Evolutionary conservation across 2,797 vertebrate species (phyloP).

Genomic region (Alosa sapidissima): DNA sequence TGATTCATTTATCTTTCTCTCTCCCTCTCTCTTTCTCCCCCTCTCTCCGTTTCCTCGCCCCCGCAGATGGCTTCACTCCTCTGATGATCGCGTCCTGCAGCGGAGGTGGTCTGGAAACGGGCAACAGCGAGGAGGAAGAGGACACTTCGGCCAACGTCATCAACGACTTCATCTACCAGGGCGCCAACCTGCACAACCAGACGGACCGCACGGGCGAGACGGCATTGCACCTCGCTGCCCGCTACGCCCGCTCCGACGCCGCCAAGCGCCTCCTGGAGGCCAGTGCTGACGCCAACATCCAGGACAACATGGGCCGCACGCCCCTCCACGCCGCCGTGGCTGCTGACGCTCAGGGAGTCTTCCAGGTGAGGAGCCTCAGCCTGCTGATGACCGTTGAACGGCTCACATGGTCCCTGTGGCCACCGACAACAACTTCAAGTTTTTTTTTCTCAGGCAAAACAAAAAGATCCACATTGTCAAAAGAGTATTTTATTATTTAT

Average conservation of each 20-base stretch:
- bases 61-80: conserved; percentile 91
- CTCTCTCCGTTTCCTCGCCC: neutral
- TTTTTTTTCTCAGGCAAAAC: neutral
- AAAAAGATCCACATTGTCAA: neutral
- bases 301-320: conserved; percentile 96
- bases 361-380: conserved; percentile 79
- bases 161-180: conserved; percentile 97
- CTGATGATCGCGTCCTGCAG: conserved; percentile 99
- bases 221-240: conserved; percentile 89
- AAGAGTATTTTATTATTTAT: neutral
- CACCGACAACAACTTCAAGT: neutral
- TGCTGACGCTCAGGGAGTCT: conserved; percentile 92
- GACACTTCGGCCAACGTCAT: conserved; percentile 90
- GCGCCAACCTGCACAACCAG: conserved; percentile 93
- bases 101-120: conserved; percentile 92
- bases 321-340: conserved; percentile 92
- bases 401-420: neutral
- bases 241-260: conserved; percentile 92
- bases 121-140: conserved; percentile 94
- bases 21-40: neutral
- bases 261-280: conserved; percentile 96
- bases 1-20: neutral
- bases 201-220: conserved; percentile 97
- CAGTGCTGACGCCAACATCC: conserved; percentile 93
- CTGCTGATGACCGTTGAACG: neutral